Conservation (phyloP, 2,797 vertebrate genomes). For the Crenichthys baileyi region DNA sequence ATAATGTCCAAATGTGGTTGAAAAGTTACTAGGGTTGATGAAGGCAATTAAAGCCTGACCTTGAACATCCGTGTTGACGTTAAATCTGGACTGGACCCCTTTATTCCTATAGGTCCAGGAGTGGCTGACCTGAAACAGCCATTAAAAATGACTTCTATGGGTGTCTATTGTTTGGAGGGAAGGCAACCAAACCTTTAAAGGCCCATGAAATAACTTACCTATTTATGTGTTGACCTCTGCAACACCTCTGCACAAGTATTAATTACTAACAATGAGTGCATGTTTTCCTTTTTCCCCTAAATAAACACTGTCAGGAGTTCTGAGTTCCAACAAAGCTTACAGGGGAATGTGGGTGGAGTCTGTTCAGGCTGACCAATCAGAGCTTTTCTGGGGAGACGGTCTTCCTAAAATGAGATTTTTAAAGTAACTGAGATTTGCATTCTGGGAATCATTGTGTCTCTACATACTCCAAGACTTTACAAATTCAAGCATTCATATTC, state of each 20-base stretch:
- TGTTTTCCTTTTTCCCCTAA: neutral
- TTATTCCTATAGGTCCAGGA: too few relatives aligned
- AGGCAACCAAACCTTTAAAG: neutral
- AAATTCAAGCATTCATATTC: slow-evolving; percentile 13
- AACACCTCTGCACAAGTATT: neutral
- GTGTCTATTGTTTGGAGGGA: neutral
- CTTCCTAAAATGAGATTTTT: neutral
- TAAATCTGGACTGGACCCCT: neutral
- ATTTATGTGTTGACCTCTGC: neutral
- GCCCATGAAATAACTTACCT: neutral
- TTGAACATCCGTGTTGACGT: neutral
- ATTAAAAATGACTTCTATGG: neutral
- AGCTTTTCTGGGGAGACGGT: neutral
- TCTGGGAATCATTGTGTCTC: neutral
- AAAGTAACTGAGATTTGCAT: neutral
- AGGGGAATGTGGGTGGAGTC: neutral
- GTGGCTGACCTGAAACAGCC: too few relatives aligned
- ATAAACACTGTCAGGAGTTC: neutral
- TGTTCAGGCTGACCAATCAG: neutral
- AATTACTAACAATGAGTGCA: neutral
- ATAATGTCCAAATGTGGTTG: neutral
- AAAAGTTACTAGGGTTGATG: neutral
- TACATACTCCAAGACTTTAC: neutral
- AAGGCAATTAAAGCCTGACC: neutral
- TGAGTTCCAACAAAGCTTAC: neutral